Evolutionary conservation across 2,888 invertebrate species (phyloP), one percentile per base, ranked within the genome.

Genomic region (Agrotis exclamationis): DNA sequence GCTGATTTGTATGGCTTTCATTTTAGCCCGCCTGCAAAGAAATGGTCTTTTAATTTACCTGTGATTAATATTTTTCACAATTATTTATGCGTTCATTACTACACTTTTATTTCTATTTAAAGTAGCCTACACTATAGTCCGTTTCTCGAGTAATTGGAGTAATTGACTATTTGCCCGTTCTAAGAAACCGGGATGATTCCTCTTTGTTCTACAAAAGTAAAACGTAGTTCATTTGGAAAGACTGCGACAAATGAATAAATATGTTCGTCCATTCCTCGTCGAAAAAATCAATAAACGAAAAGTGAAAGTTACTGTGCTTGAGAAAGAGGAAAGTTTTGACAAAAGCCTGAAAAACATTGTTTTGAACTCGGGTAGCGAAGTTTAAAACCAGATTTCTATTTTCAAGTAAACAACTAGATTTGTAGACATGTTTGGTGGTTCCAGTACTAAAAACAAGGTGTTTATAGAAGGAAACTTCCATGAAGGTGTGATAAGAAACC

Each of bases 371-470:
- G 14, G 9, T 45, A n/a, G 44, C 47, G 53, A 57, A 24, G 11
- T 50, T 57, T 44, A 9, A 77, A 64, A 62, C 45, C 50, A 54
- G 60, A 63, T 67, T 76, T 76, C 47, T 39, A 54, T 20, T 62
- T 80, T 56, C 28, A 28, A 53, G 63, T 57, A 22, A 67, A 57
- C 28, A 11, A 48, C 48, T 53, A 62, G 33, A 63, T 57, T 51
- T 39, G 13, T 63, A 54, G n/a, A 7, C 24, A 20, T 20, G 13
- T 60, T 53, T 45, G n/a, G 20, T 64, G 33, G 50, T 58, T 50
- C 24, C 1, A 47, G 53, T 33, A 14, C 44, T 44, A 51, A 16
- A 22, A 39, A 33, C 47, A 16, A 54, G 13, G 6, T 44, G 18
- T 51, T 54, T 1, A n/a, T 18, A 74, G 80, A 65, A 74, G 58